Evolutionary conservation across 2,113 vertebrate species (phyloP).

Genomic region (Tauraco erythrolophus): DNA sequence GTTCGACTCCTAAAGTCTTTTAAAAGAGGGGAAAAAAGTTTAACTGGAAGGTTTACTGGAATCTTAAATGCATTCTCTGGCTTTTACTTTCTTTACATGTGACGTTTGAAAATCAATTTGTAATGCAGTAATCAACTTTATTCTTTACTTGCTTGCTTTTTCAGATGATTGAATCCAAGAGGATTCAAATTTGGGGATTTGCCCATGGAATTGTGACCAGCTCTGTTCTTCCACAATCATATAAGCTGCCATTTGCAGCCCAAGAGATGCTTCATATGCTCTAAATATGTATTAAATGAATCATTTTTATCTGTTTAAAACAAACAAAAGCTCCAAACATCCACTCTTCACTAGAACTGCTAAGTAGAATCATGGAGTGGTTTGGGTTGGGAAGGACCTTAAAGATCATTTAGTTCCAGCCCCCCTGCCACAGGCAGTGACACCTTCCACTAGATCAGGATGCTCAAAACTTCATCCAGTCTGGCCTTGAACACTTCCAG

Average conservation of each 20-base stretch:
- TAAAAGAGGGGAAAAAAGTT: neutral
- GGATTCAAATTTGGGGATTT: neutral
- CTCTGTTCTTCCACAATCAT: neutral
- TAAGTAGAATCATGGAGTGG: neutral
- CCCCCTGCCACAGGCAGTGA: too few species aligned
- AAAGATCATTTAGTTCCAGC: too few species aligned
- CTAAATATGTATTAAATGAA: neutral
- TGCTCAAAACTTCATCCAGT: too few species aligned
- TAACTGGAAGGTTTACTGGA: neutral
- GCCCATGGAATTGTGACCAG: neutral
- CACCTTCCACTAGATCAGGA: too few species aligned
- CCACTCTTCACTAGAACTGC: neutral
- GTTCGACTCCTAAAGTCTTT: neutral
- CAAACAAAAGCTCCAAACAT: neutral
- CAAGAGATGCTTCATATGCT: neutral
- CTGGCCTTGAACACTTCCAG: too few species aligned
- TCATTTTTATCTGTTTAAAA: neutral
- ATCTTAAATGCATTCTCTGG: neutral
- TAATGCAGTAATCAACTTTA: neutral
- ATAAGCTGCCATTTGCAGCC: neutral
- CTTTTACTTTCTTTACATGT: neutral
- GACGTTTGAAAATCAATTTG: neutral
- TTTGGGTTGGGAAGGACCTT: too few species aligned
- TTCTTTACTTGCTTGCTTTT: neutral
- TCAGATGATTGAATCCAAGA: neutral